Base-by-base conservation (phyloP, 2,113 vertebrate genomes). In the Oceanites oceanicus region DNA sequence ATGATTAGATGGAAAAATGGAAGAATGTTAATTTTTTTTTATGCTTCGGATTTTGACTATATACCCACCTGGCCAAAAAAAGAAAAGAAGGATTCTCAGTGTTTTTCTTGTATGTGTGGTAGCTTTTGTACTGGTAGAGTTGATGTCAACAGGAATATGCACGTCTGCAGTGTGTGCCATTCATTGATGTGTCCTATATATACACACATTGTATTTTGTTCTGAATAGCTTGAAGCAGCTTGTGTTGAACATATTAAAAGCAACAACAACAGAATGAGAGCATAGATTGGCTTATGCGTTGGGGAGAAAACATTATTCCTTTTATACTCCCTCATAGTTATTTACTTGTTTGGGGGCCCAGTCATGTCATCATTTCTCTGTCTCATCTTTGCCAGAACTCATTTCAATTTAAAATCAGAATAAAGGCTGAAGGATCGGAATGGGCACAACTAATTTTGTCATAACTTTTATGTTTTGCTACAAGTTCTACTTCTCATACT, bases 141-240 rank as follows among this genome's bases (percentile, higher is more conserved):
- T 94, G 76, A 75, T 89, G 94, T 92, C 91, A 86, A 3, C 1
- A 14, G 76, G 67, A 59, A 56, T 44, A 16, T 23, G 36, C 21
- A 8, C 4, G 38, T 83, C 68, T 91, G 80, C 44, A 72, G 21
- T 18, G 83, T 61, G 9, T 40, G 42, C 40, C 92, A 38, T 55
- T 86, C 84, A 92, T 95, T 70, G 91, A 80, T 15, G 8, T 97
- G 95, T 42, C 89, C 92, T 85, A 70, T 36, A 90, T 87, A 73
- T 42, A 38, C 32, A 78, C 84, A 40, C 56, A 34, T 23, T 42
- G 52, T 86, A 40, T 92, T 88, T 91, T 79, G 58, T 79, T 87
- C 67, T 66, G 25, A 63, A 73, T 95, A 91, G 93, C 94, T 95
- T 73, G n/a, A 66, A 97, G 91, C 94, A 92, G 63, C 89, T 95